These are phyloP conservation scores for Alethe castanea DNA, from an alignment of 2,113 vertebrate genomes.

Conservation along the genomic window DNA sequence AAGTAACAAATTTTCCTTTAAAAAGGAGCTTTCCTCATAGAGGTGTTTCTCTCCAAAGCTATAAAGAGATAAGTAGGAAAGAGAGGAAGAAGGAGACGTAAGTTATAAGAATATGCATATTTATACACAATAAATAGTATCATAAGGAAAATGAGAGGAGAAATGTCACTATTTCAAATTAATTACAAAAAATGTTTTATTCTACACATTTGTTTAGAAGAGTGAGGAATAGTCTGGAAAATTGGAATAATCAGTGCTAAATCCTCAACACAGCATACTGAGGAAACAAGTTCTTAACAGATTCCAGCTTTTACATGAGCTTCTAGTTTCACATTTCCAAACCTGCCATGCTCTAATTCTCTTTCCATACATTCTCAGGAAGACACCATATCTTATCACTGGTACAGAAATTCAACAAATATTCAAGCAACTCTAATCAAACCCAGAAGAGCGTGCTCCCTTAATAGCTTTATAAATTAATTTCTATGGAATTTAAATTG, in stretches of 20 bases:
- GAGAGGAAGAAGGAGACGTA: neutral
- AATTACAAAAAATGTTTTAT: neutral
- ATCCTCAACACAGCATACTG: neutral
- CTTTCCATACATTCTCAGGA: neutral
- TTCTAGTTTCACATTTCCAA: neutral
- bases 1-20: neutral
- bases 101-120: neutral
- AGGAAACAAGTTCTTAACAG: neutral
- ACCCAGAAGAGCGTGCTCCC: neutral
- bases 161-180: neutral
- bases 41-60: neutral
- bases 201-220: neutral
- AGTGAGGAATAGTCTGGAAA: neutral
- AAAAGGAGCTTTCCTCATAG: neutral
- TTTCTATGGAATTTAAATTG: neutral
- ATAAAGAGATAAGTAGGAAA: neutral
- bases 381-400: neutral
- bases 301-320: neutral
- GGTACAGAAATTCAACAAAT: neutral
- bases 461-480: neutral
- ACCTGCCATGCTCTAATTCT: neutral
- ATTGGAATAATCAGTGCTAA: neutral
- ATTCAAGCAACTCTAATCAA: neutral
- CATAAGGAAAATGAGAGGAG: neutral
- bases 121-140: neutral